A percentile compares a stretch with the other conserved stretches of the same genome.
Evolutionary conservation across 2,113 vertebrate species (phyloP).

Genomic region (Myotis lucifugus): DNA sequence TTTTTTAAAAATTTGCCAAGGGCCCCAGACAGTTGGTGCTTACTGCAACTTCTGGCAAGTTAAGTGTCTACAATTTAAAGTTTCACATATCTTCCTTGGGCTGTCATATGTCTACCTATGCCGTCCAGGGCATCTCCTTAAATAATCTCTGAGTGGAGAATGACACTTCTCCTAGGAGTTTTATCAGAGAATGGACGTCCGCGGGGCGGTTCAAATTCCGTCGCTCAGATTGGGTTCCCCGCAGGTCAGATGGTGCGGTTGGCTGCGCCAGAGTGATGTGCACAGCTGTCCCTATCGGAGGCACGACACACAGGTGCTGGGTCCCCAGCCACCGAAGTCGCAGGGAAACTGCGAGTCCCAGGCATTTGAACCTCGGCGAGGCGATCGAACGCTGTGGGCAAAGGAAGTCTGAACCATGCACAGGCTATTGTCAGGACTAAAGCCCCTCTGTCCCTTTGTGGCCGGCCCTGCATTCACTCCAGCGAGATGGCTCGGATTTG

Average conservation of each 20-base stretch:
- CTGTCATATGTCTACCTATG: neutral
- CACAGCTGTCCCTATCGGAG: slow-evolving; percentile 43
- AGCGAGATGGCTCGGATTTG: neutral
- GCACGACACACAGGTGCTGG: neutral
- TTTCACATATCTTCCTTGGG: slow-evolving; percentile 24
- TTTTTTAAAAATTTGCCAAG: neutral
- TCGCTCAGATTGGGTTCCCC: neutral
- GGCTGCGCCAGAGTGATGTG: neutral
- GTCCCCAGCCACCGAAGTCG: neutral
- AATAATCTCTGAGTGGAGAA: neutral
- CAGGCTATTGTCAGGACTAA: neutral
- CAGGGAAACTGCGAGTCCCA: neutral
- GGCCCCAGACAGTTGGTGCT: slow-evolving; percentile 41
- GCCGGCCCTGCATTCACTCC: neutral
- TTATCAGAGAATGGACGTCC: neutral
- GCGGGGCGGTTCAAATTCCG: neutral
- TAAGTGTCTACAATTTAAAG: slow-evolving; percentile 24
- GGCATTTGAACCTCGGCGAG: neutral
- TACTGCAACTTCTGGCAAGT: neutral
- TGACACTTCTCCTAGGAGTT: neutral
- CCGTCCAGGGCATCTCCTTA: neutral
- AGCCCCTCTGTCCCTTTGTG: neutral
- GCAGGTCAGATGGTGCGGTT: neutral
- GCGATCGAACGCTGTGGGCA: neutral
- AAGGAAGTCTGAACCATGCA: neutral